Evolutionary conservation across 1,140 invertebrate species (phyloP).

Genomic region (Globodera rostochiensis): DNA sequence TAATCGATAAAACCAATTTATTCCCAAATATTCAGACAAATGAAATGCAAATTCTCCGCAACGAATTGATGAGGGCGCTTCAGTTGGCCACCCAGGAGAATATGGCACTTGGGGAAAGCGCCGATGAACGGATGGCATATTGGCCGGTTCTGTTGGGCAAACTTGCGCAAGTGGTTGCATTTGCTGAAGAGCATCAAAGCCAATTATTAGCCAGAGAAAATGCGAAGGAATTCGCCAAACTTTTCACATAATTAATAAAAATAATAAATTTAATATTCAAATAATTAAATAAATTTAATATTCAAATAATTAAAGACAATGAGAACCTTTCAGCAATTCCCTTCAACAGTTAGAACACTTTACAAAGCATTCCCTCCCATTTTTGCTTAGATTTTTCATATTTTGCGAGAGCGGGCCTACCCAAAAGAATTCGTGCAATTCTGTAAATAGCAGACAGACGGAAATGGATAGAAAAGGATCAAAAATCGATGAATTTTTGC

Average conservation of each 20-base stretch:
- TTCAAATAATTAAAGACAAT: too few species aligned
- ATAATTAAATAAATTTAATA: not conserved
- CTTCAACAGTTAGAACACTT: too few species aligned
- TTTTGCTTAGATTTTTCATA: too few species aligned
- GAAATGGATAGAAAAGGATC: too few species aligned
- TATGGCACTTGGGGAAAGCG: not conserved
- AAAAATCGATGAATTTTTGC: too few species aligned
- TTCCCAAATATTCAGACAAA: not conserved
- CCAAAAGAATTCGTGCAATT: too few species aligned
- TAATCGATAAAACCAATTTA: not conserved
- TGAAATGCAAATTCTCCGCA: not conserved
- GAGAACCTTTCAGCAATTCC: too few species aligned
- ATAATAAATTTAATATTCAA: not conserved
- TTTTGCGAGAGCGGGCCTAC: too few species aligned
- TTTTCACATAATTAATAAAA: not conserved
- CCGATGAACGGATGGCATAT: conserved; percentile 7
- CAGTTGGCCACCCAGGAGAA: conserved; percentile 11
- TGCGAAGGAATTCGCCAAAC: not conserved
- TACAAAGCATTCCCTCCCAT: too few species aligned
- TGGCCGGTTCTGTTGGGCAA: conserved; percentile 17
- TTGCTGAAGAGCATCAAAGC: conserved; percentile 1
- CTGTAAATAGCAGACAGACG: too few species aligned
- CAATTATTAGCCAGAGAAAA: conserved; percentile 10
- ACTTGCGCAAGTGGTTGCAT: conserved; percentile 1
- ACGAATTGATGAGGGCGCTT: not conserved